Evolutionary conservation across 2,888 invertebrate genomes (phyloP).

Genomic region (Chironomus tentans): DNA sequence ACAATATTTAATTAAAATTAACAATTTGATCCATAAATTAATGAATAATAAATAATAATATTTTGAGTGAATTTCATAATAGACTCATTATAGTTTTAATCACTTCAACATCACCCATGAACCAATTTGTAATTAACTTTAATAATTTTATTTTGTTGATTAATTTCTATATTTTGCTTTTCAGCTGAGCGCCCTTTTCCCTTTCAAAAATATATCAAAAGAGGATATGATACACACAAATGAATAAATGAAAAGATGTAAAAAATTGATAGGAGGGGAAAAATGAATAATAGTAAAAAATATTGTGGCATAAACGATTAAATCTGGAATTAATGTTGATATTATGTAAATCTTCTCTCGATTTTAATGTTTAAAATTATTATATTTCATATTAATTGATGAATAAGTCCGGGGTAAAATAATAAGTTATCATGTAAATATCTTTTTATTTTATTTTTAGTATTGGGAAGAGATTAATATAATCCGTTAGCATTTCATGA

Average conservation of each 20-base stretch:
- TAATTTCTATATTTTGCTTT: not conserved
- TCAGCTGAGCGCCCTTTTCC: too few relatives aligned
- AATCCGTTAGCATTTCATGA: not conserved
- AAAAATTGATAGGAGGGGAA: not conserved
- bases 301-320: not conserved
- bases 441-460: too few relatives aligned
- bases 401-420: not conserved
- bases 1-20: too few relatives aligned
- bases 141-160: not conserved
- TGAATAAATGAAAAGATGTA: not conserved
- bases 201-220: too few relatives aligned
- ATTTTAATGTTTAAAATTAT: slow-evolving; percentile 10
- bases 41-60: too few relatives aligned
- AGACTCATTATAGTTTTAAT: too few relatives aligned
- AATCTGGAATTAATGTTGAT: slow-evolving; percentile 11
- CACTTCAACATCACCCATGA: not conserved
- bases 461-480: not conserved
- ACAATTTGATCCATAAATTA: too few relatives aligned
- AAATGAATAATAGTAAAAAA: not conserved
- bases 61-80: too few relatives aligned
- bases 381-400: slow-evolving; percentile 19
- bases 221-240: not conserved
- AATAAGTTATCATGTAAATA: not conserved
- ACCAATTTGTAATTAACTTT: too few relatives aligned
- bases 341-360: slow-evolving; percentile 8